phyloP scores from a whole-genome alignment of 2,888 invertebrate genomes.

The Conops quadrifasciatus region DNA sequence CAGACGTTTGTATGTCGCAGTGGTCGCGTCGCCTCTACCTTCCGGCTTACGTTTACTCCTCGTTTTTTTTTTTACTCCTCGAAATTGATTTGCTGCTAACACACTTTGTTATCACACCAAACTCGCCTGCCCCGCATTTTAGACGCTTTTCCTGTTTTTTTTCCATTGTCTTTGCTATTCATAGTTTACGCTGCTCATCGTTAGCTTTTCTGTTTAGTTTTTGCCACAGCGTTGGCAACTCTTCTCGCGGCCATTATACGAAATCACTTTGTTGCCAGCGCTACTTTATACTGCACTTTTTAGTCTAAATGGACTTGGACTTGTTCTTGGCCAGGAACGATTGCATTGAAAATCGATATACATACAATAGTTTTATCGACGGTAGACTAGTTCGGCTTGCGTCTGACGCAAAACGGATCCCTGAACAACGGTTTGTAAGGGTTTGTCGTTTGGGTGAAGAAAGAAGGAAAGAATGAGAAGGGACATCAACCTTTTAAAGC shows the following conservation, averaged over 20 bases:
- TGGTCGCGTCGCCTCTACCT: background rate
- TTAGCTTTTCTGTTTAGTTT: no score
- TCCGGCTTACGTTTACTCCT: constrained; percentile 5
- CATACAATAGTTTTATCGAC: constrained; percentile 4
- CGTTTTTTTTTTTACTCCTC: background rate
- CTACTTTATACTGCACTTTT: no score
- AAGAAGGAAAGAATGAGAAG: no score
- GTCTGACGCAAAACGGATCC: no score
- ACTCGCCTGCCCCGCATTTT: background rate
- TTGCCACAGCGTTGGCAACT: constrained; percentile 2
- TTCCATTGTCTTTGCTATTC: background rate
- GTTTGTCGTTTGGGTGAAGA: no score
- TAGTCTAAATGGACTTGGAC: no score
- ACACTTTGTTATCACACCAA: constrained; percentile 19
- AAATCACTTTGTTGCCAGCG: constrained; percentile 25
- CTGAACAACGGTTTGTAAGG: no score
- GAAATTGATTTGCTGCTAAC: constrained; percentile 33
- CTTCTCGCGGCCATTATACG: constrained; percentile 8
- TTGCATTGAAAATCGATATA: no score
- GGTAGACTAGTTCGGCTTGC: background rate
- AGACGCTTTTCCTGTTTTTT: background rate
- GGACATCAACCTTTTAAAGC: no score
- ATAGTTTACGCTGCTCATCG: background rate
- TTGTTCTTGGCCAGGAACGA: background rate
- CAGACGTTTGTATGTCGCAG: background rate